A percentile compares a stretch with the other conserved stretches of the same genome.
These are phyloP conservation scores for Priocnemis perturbator DNA, from an alignment of 2,888 invertebrate genomes.

Conservation along the genomic window DNA sequence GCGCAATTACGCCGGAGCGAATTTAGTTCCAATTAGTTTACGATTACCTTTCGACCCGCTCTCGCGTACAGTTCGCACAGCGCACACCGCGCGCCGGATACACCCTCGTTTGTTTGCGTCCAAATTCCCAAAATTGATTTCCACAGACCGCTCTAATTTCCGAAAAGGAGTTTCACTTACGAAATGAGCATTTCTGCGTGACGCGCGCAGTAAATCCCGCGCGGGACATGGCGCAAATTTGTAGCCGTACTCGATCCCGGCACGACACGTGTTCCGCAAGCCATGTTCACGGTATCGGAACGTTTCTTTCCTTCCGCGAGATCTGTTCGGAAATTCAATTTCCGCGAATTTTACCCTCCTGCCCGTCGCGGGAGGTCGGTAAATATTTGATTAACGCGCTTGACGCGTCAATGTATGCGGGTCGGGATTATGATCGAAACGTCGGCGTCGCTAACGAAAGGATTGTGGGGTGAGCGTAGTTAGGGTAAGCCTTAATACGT, in stretches of 20 bases:
- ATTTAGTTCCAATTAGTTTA: slow-evolving; percentile 69
- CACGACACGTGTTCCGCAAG: no score
- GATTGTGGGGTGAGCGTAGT: neutral
- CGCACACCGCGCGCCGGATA: slow-evolving; percentile 19
- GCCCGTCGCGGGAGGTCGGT: no score
- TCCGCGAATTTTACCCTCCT: no score
- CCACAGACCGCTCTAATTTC: slow-evolving; percentile 15
- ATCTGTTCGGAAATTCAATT: no score
- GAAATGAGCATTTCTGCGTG: slow-evolving; percentile 6
- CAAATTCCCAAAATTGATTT: slow-evolving; percentile 52
- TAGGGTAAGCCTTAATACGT: slow-evolving; percentile 1
- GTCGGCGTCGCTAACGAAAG: neutral
- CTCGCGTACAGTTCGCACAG: slow-evolving; percentile 20
- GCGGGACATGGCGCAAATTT: no score
- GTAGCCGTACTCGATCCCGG: no score
- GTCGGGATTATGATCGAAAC: neutral
- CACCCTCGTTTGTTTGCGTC: slow-evolving; percentile 19
- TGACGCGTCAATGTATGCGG: no score
- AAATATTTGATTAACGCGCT: no score
- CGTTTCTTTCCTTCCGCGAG: no score
- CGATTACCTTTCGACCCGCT: slow-evolving; percentile 58
- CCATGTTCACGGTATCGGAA: no score
- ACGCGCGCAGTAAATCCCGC: neutral
- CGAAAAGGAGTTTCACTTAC: neutral
- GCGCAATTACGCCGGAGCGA: slow-evolving; percentile 60